A percentile compares a stretch with the other conserved stretches of the same genome.
Evolutionary conservation across 2,113 vertebrate species (phyloP).

Genomic region (Ammodramus savannarum): DNA sequence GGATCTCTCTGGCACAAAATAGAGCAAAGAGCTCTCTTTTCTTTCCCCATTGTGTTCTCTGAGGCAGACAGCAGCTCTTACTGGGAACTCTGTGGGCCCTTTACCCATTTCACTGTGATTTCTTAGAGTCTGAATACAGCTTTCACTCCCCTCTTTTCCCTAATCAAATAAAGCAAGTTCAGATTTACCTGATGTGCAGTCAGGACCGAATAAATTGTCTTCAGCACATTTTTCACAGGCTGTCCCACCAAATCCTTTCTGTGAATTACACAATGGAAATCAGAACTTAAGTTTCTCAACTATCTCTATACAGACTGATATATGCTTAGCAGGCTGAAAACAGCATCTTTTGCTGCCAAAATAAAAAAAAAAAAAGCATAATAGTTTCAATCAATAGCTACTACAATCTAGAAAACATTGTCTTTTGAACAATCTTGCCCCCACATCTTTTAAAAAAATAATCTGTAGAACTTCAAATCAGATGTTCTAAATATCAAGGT

Average conservation of each 20-base stretch:
- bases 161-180: neutral
- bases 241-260: conserved; percentile 84
- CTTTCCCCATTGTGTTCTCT: neutral
- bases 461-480: neutral
- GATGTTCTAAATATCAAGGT: neutral
- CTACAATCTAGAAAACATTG: neutral
- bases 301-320: neutral
- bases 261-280: conserved; percentile 9
- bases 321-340: neutral
- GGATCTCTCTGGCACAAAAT: neutral
- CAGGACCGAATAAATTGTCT: conserved; percentile 79
- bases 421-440: neutral
- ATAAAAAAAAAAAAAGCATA: neutral
- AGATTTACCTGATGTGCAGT: conserved; percentile 80
- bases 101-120: neutral
- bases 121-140: neutral
- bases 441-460: rapidly evolving
- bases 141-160: neutral
- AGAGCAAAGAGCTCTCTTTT: neutral
- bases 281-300: neutral
- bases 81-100: neutral
- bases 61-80: neutral
- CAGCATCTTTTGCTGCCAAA: neutral
- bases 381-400: neutral
- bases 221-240: conserved; percentile 87